Evolutionary conservation across 2,797 vertebrate species (phyloP).

Genomic region (Champsocephalus gunnari): DNA sequence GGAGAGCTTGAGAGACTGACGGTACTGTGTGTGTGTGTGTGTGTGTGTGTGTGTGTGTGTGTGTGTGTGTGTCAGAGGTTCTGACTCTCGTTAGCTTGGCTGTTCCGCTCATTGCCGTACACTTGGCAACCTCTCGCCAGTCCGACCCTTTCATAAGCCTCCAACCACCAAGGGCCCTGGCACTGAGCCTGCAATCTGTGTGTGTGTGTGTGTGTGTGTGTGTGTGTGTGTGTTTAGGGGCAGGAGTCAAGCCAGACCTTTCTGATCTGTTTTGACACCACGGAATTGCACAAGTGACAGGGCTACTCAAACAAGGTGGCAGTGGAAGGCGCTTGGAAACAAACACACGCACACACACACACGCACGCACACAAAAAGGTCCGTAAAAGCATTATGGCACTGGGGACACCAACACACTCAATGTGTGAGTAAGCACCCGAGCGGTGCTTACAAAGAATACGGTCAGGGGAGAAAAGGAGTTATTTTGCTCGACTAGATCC

Average conservation of each 20-base stretch:
- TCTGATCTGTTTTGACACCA: conserved; percentile 87
- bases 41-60: conserved; percentile 28
- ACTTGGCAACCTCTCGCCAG: conserved; percentile 83
- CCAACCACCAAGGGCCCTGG: conserved; percentile 83
- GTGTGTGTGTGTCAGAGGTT: conserved; percentile 73
- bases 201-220: conserved; percentile 38
- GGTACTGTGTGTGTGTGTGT: conserved; percentile 39
- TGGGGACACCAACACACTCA: conserved; percentile 77
- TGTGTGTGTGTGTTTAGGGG: conserved; percentile 63
- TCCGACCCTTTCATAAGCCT: conserved; percentile 83
- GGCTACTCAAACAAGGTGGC: conserved; percentile 83
- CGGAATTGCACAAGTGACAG: conserved; percentile 85
- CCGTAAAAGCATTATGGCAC: conserved; percentile 73
- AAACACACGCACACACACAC: background rate
- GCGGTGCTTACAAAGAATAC: conserved; percentile 74
- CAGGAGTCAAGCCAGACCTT: conserved; percentile 82
- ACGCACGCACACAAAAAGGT: conserved; percentile 27
- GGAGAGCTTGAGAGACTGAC: conserved; percentile 28
- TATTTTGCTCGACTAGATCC: conserved; percentile 77
- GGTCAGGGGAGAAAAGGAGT: conserved; percentile 71
- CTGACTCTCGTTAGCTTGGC: conserved; percentile 80
- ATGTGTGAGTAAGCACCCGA: conserved; percentile 76
- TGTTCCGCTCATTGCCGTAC: conserved; percentile 79
- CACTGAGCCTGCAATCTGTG: conserved; percentile 71
- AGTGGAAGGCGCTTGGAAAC: conserved; percentile 54